Percentiles rank a stretch among this genome's conserved stretches.
Evolutionary conservation across 2,113 vertebrate species (phyloP).

Genomic region (Myocastor coypus): DNA sequence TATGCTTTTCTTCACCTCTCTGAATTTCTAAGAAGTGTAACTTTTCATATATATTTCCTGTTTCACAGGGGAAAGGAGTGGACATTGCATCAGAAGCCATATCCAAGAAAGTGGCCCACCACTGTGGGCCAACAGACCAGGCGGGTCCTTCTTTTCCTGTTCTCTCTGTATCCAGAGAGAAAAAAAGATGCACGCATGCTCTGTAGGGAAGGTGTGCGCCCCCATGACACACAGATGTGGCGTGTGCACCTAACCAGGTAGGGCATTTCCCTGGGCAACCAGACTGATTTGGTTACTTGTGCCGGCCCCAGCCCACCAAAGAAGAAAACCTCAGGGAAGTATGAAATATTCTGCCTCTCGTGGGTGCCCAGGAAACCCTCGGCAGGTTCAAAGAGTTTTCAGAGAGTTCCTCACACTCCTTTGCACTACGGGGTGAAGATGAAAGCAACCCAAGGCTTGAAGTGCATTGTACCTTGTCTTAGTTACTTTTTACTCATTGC

Average conservation of each 20-base stretch:
- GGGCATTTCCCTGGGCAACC: too few species aligned
- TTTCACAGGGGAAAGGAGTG: neutral
- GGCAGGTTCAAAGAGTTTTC: neutral
- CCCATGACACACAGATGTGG: neutral
- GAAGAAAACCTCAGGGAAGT: neutral
- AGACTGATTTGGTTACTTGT: neutral
- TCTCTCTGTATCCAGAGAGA: neutral
- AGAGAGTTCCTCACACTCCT: too few species aligned
- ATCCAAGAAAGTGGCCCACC: accelerated
- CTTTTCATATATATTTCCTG: too few species aligned
- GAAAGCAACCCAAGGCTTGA: neutral
- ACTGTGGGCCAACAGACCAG: neutral
- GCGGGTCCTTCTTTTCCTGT: neutral
- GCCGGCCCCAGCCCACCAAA: too few species aligned
- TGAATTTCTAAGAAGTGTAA: neutral
- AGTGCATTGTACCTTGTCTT: too few species aligned
- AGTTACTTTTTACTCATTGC: too few species aligned
- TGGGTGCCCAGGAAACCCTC: neutral
- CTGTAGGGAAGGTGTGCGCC: neutral
- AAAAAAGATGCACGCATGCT: accelerated
- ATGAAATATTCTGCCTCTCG: neutral
- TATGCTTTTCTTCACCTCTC: neutral
- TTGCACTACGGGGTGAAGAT: neutral
- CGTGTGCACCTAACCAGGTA: too few species aligned
- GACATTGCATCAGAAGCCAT: neutral